phyloP scores from a whole-genome alignment of 2,113 vertebrate species.

The Ictidomys tridecemlineatus region DNA sequence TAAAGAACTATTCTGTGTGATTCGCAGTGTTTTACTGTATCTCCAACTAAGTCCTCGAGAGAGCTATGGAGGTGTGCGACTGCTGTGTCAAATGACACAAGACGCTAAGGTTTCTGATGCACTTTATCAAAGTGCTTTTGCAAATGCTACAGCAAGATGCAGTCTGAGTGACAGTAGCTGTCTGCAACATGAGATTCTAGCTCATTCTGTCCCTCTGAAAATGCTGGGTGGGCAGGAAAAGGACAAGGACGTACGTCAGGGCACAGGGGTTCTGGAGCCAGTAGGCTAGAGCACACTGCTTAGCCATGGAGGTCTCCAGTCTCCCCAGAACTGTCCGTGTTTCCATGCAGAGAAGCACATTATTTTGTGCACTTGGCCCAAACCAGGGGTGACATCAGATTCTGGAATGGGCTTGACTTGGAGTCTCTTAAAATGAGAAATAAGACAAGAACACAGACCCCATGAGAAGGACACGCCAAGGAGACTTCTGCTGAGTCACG shows the following conservation, averaged over 20 bases:
- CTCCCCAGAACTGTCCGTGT: neutral
- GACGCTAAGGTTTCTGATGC: neutral
- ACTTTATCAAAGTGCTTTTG: neutral
- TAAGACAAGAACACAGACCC: neutral
- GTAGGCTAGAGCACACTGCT: neutral
- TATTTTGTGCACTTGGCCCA: neutral
- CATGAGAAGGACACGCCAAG: neutral
- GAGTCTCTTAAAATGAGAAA: neutral
- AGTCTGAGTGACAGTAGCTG: neutral
- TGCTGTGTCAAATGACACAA: neutral
- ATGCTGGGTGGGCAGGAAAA: neutral
- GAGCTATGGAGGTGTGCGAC: neutral
- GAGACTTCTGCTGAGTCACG: neutral
- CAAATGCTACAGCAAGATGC: neutral
- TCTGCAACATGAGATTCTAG: neutral
- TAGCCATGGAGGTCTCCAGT: neutral
- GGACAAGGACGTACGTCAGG: neutral
- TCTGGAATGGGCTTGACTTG: neutral
- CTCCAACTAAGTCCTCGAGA: neutral
- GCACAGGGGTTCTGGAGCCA: neutral
- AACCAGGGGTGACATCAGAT: neutral
- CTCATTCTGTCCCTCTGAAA: neutral
- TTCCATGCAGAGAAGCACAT: neutral
- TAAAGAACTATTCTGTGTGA: neutral
- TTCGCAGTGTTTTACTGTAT: neutral